Conservation (phyloP, 23 tunicate species). For the Halocynthia aurantium region DNA sequence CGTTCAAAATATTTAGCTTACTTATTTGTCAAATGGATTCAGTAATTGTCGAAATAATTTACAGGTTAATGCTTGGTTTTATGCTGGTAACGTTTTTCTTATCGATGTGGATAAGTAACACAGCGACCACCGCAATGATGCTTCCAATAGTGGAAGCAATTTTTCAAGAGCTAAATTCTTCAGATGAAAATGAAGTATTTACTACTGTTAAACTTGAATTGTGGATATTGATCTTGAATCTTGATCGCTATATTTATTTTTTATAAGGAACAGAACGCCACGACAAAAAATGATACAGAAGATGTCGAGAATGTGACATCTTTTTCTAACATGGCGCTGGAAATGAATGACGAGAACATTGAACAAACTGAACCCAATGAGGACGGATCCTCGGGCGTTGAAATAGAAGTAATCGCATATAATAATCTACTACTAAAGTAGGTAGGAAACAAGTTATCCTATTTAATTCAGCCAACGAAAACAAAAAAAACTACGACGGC, state of each 20-base stretch:
- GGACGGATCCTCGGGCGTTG: too few relatives aligned
- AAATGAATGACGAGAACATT: background rate
- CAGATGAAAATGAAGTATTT: background rate
- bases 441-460: too few relatives aligned
- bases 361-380: background rate
- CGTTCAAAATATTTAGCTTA: background rate
- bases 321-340: background rate
- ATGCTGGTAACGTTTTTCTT: conserved; percentile 83
- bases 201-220: background rate
- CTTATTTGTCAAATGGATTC: background rate
- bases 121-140: conserved; percentile 97
- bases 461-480: too few relatives aligned
- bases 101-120: conserved; percentile 96
- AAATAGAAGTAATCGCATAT: too few relatives aligned
- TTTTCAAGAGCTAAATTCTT: conserved; percentile 36
- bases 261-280: background rate
- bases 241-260: too few relatives aligned
- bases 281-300: background rate
- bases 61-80: conserved; percentile 87
- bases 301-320: background rate
- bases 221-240: too few relatives aligned
- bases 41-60: background rate
- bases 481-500: background rate
- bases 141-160: conserved; percentile 97
- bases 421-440: too few relatives aligned